Percentiles rank a stretch among this genome's conserved stretches.
These are phyloP conservation scores for Yoshiicerus persimilis DNA, from an alignment of 1,140 invertebrate species.

Conservation along the genomic window DNA sequence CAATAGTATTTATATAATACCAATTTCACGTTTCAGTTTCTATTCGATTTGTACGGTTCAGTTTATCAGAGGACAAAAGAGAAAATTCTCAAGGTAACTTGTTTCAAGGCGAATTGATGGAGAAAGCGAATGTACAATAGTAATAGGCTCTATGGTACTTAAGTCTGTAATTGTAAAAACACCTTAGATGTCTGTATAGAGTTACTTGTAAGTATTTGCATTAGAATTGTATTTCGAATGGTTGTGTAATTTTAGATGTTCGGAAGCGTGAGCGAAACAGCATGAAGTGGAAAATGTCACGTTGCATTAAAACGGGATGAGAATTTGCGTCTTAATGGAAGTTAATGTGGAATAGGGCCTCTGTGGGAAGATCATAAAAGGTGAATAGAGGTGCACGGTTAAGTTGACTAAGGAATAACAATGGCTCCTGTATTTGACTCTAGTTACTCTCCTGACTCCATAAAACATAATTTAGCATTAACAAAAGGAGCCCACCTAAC, in stretches of 20 bases:
- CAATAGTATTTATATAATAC: no score
- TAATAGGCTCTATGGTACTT: no score
- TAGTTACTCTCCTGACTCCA: not conserved
- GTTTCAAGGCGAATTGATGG: no score
- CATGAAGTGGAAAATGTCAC: not conserved
- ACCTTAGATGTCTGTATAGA: no score
- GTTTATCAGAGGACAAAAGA: no score
- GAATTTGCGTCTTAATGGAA: conserved; percentile 21
- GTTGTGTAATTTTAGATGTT: not conserved
- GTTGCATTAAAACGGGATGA: not conserved
- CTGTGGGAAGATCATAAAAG: not conserved
- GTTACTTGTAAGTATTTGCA: no score
- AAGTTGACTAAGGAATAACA: not conserved
- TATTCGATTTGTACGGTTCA: no score
- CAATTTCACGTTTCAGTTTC: no score
- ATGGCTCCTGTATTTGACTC: not conserved
- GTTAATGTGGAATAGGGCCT: not conserved
- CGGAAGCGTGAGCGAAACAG: not conserved
- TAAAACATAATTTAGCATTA: not conserved
- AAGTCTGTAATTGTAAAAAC: no score
- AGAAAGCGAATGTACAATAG: no score
- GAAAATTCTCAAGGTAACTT: no score
- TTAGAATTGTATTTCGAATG: not conserved
- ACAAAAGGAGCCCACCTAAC: not conserved
- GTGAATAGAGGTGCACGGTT: not conserved